Evolutionary conservation across 2,888 invertebrate genomes (phyloP), one percentile per base, ranked within the genome.

Genomic region (Trichopoda pennipes): DNA sequence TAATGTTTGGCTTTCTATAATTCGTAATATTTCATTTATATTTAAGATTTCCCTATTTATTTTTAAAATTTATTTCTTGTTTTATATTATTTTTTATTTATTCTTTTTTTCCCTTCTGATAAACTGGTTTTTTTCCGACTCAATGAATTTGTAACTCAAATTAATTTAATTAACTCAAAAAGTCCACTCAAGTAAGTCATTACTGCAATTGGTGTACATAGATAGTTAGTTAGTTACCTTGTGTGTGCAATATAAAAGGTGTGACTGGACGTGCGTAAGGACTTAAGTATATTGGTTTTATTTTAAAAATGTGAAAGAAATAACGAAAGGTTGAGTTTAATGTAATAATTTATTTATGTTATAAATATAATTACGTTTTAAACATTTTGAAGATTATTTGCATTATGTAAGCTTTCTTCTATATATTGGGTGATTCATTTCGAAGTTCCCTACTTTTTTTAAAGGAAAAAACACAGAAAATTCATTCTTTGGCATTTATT

Each of bases 101-200:
- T 0, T n/a, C 10, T 23, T 19, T 19, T 17, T 2, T 51, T 58
- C 42, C 70, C 21, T 72, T 49, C 23, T 14, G 3, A 47, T 16
- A 21, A 55, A 38, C 17, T 35, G 38, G 53, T 55, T 56, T 68
- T 28, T 55, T 76, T 76, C 70, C 49, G 16, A 60, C 61, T 72
- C 76, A 81, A 56, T 81, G 70, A 19, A 60, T 60, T 53, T 60
- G 60, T 80, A 42, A 80, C 72, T 64, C 60, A 68, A 74, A 79
- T 79, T 68, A 66, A 75, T 70, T 75, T 66, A 72, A 76, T 81
- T 75, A 80, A 76, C 72, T 38, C 12, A 12, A 38, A 38, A 38
- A 38, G 38, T 10, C 38, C 1, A 12, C 38, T 81, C 17, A 28
- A 17, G n/a, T 63, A 28, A 21, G 16, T 63, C n/a, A n/a, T n/a